Conservation (phyloP, 2,888 invertebrate genomes). For the Anthrax anthrax region DNA sequence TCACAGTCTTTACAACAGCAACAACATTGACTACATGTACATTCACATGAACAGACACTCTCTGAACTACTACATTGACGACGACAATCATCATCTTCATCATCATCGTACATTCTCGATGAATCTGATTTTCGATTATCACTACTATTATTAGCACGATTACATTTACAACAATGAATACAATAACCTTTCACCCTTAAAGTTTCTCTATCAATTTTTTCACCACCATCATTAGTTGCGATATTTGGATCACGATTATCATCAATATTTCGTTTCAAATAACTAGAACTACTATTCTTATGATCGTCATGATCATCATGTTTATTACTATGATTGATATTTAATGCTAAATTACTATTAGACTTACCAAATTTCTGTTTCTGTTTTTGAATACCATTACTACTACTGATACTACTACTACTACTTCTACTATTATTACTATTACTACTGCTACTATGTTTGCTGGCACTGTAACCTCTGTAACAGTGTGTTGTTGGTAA, state of each 20-base stretch:
- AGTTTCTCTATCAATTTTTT: too few species aligned
- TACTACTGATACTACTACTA: neutral
- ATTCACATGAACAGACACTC: slow-evolving; percentile 29
- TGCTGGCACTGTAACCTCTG: slow-evolving; percentile 22
- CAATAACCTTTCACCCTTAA: neutral
- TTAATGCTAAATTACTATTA: slow-evolving; percentile 4
- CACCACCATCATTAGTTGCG: too few species aligned
- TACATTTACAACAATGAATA: slow-evolving; percentile 3
- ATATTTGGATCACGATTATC: neutral
- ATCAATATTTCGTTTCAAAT: slow-evolving; percentile 3
- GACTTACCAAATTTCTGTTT: too few species aligned
- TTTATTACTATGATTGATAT: slow-evolving; percentile 7
- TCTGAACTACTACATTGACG: slow-evolving; percentile 20
- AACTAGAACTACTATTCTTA: slow-evolving; percentile 4
- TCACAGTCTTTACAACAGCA: slow-evolving; percentile 15
- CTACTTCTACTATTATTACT: slow-evolving; percentile 9
- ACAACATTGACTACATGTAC: slow-evolving; percentile 23
- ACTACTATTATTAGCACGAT: neutral
- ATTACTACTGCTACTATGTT: slow-evolving; percentile 25
- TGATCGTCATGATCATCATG: neutral
- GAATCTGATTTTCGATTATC: neutral
- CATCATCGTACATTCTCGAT: neutral
- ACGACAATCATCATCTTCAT: neutral
- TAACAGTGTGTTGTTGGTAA: slow-evolving; percentile 2
- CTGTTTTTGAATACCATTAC: too few species aligned